Evolutionary conservation across 2,797 vertebrate genomes (phyloP).

Genomic region (Hipposideros larvatus): DNA sequence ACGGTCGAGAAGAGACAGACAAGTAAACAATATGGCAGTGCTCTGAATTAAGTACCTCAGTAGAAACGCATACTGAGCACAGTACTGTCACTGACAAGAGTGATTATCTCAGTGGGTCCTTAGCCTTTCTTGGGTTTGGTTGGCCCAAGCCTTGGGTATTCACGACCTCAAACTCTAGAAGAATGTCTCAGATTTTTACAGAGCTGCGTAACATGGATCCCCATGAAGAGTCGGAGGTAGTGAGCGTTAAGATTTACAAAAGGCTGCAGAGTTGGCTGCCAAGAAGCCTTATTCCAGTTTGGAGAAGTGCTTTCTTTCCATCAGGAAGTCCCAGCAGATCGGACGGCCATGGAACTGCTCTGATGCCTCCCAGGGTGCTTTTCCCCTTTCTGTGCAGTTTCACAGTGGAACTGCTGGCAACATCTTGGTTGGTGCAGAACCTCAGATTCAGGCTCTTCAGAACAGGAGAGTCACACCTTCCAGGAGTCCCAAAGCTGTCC

Average conservation of each 20-base stretch:
- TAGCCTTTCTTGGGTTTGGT: not conserved
- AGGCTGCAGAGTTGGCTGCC: no score
- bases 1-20: not conserved
- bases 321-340: not conserved
- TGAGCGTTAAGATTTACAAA: not conserved
- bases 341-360: not conserved
- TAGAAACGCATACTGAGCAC: no score
- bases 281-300: not conserved
- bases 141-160: not conserved
- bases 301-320: not conserved
- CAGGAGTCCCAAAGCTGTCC: not conserved
- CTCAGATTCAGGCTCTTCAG: not conserved
- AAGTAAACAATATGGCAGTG: not conserved
- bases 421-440: not conserved
- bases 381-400: not conserved
- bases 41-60: not conserved
- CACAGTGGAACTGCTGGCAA: not conserved
- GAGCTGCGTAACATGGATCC: not conserved
- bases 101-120: not conserved
- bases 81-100: not conserved
- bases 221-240: not conserved
- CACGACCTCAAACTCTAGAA: not conserved
- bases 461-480: not conserved
- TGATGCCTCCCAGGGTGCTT: not conserved
- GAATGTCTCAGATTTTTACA: not conserved